A percentile compares a stretch with the other conserved stretches of the same genome.
phyloP scores from a whole-genome alignment of 2,888 invertebrate genomes.

The Leucophenga montana region DNA sequence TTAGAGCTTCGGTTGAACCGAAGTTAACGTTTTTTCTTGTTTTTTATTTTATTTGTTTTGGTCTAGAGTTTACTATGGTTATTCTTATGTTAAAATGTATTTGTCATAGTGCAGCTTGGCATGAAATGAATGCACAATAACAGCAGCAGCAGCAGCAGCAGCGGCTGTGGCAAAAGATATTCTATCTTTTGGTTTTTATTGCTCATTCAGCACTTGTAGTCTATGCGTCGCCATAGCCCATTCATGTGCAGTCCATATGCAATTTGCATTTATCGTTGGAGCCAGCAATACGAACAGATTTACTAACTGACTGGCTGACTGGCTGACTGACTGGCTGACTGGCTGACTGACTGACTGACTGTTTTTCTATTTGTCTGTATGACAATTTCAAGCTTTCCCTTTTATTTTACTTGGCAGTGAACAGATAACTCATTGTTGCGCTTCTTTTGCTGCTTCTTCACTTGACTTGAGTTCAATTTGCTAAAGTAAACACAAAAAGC shows the following conservation, averaged over 20 bases:
- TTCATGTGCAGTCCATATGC: slow-evolving; percentile 43
- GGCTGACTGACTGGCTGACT: background rate
- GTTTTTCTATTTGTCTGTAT: background rate
- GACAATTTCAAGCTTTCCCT: background rate
- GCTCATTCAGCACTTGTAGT: no score
- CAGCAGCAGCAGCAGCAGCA: no score
- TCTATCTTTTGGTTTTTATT: no score
- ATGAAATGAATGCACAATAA: background rate
- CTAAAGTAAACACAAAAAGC: background rate
- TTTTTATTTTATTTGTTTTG: no score
- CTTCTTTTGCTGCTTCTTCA: background rate
- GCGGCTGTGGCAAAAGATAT: no score
- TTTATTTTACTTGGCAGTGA: background rate
- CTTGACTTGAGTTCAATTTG: slow-evolving; percentile 10
- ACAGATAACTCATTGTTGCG: background rate
- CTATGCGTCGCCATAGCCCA: slow-evolving; percentile 19
- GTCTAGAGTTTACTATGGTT: background rate
- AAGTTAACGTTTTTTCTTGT: no score
- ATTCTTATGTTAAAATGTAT: slow-evolving; percentile 32
- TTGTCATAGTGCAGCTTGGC: slow-evolving; percentile 3
- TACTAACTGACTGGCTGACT: background rate
- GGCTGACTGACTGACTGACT: background rate
- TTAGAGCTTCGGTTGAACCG: no score
- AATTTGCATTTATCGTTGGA: slow-evolving; percentile 10
- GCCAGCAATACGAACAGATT: no score